phyloP scores from a whole-genome alignment of 2,888 invertebrate species.

The Drosophila infuscata region DNA sequence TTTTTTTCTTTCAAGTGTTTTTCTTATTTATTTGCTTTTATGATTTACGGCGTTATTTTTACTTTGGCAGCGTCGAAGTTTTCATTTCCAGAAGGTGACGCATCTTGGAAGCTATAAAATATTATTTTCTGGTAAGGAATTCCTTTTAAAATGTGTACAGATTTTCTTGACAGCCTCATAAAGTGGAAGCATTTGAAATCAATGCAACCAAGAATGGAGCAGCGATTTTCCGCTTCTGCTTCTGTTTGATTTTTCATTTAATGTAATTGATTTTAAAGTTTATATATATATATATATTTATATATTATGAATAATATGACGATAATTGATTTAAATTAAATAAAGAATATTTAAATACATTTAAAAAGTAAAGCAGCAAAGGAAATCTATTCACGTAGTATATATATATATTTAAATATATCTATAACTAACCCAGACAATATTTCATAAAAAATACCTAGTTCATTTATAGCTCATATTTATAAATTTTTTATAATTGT shows the following conservation, averaged over 20 bases:
- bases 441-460: not conserved
- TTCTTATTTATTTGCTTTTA: conserved; percentile 51
- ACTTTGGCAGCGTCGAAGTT: conserved; percentile 25
- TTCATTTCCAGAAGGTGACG: conserved; percentile 11
- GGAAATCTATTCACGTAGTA: not conserved
- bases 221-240: not conserved
- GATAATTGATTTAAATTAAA: not conserved
- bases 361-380: not conserved
- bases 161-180: conserved; percentile 11
- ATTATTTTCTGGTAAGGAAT: not conserved
- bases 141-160: conserved; percentile 16
- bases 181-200: not conserved
- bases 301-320: not conserved
- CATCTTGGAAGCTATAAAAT: conserved; percentile 6
- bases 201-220: not conserved
- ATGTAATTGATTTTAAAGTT: not conserved
- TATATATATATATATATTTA: too few species aligned
- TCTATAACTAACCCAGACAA: not conserved
- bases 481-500: not conserved
- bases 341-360: not conserved
- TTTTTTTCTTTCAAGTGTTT: conserved; percentile 6
- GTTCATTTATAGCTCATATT: not conserved
- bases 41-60: conserved; percentile 58
- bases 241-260: not conserved
- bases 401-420: not conserved